phyloP scores from a whole-genome alignment of 2,797 vertebrate species.

The Gallinago solitaria region DNA sequence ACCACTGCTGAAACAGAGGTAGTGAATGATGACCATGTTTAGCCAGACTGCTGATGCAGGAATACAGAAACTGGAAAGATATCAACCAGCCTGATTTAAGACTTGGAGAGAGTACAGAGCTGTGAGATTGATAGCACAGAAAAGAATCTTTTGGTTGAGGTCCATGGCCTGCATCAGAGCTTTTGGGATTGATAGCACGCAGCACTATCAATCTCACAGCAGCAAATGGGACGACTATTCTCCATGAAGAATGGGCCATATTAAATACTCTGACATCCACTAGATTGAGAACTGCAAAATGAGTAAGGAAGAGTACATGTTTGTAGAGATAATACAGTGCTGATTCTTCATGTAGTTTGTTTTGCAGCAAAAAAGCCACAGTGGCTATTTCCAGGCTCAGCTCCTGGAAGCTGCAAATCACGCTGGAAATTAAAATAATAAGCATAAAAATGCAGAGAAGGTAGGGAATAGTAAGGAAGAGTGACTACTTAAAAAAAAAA shows the following conservation, averaged over 20 bases:
- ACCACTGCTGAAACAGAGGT: slow-evolving; percentile 63
- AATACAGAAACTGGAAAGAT: slow-evolving; percentile 75
- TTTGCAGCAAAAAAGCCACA: slow-evolving; percentile 29
- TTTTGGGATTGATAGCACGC: slow-evolving; percentile 79
- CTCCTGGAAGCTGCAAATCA: slow-evolving; percentile 29
- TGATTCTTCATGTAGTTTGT: slow-evolving; percentile 70
- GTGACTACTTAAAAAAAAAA: not conserved
- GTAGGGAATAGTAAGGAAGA: not conserved
- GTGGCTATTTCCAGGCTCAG: not conserved
- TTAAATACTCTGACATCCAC: slow-evolving; percentile 81
- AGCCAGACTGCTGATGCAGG: slow-evolving; percentile 80
- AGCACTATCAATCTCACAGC: slow-evolving; percentile 77
- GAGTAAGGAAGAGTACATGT: slow-evolving; percentile 75
- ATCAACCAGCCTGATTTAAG: slow-evolving; percentile 81
- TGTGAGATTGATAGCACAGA: slow-evolving; percentile 78
- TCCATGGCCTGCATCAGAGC: slow-evolving; percentile 78
- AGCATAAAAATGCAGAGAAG: not conserved
- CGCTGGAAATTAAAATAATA: not conserved
- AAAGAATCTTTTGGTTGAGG: slow-evolving; percentile 81
- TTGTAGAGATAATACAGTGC: slow-evolving; percentile 75
- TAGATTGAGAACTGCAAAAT: slow-evolving; percentile 82
- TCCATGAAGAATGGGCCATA: slow-evolving; percentile 80
- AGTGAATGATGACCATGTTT: slow-evolving; percentile 76
- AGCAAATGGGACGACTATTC: slow-evolving; percentile 79
- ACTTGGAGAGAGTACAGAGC: slow-evolving; percentile 66